These are phyloP conservation scores for Pogoniulus pusillus DNA, from an alignment of 2,797 vertebrate genomes.

Conservation along the genomic window DNA sequence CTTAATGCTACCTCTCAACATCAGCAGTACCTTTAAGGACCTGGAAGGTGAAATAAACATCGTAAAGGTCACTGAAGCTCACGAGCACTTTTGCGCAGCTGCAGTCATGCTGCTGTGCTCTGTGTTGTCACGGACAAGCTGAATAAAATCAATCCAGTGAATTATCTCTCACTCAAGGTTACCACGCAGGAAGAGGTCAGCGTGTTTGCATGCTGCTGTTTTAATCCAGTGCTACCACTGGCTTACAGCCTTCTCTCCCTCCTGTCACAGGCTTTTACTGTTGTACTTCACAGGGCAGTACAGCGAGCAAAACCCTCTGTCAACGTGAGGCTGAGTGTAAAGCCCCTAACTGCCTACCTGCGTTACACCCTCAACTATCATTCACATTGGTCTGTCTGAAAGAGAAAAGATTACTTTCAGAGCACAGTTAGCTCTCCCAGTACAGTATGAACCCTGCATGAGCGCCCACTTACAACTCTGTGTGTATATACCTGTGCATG, in stretches of 20 bases:
- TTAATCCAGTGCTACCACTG: slow-evolving; percentile 20
- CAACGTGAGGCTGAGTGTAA: slow-evolving; percentile 75
- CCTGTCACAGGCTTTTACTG: slow-evolving; percentile 79
- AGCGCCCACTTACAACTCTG: neutral
- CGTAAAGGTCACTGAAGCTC: slow-evolving; percentile 88
- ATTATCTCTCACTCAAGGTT: slow-evolving; percentile 83
- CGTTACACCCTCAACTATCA: slow-evolving; percentile 80
- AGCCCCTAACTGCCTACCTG: slow-evolving; percentile 77
- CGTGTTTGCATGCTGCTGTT: neutral
- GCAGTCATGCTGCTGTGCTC: slow-evolving; percentile 81
- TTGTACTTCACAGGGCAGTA: slow-evolving; percentile 84
- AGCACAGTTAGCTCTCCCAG: slow-evolving; percentile 81
- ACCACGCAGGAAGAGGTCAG: slow-evolving; percentile 55
- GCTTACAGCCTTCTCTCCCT: neutral
- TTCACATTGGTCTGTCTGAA: slow-evolving; percentile 82
- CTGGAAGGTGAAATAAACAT: slow-evolving; percentile 85
- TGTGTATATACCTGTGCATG: fast-evolving
- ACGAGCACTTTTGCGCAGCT: slow-evolving; percentile 79
- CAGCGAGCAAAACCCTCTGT: slow-evolving; percentile 74
- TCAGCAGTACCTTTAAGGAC: slow-evolving; percentile 41
- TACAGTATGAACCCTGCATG: neutral
- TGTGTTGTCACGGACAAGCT: slow-evolving; percentile 85
- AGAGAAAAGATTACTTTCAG: slow-evolving; percentile 83
- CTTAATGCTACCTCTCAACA: neutral
- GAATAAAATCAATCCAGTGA: slow-evolving; percentile 89